Percentiles rank a stretch among this genome's conserved stretches.
Evolutionary conservation across 2,888 invertebrate genomes (phyloP).

Genomic region (Limenitis camilla): DNA sequence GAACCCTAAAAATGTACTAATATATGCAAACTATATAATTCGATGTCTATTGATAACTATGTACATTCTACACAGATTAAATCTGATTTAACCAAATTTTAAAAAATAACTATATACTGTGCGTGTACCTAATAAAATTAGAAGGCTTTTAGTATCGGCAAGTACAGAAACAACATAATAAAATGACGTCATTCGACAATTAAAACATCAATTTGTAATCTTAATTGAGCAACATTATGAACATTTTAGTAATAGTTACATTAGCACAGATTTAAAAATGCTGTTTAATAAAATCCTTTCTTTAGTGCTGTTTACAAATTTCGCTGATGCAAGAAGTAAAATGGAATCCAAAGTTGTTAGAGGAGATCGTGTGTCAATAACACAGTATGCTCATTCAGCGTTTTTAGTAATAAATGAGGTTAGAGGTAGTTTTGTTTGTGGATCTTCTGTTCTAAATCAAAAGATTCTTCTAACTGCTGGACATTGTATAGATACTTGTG

Average conservation of each 20-base stretch:
- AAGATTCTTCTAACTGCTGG: slow-evolving; percentile 34
- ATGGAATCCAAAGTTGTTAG: slow-evolving; percentile 26
- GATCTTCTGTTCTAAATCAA: slow-evolving; percentile 36
- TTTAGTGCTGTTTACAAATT: neutral
- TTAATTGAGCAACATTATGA: no score
- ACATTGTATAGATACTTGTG: slow-evolving; percentile 32
- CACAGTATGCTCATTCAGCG: slow-evolving; percentile 31
- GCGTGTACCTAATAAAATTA: no score
- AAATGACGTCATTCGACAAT: neutral
- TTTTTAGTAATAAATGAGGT: slow-evolving; percentile 19
- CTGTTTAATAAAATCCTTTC: neutral
- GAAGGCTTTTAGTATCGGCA: no score
- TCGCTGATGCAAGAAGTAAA: neutral
- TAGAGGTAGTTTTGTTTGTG: slow-evolving; percentile 26
- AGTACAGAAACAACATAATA: neutral
- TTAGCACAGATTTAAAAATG: neutral
- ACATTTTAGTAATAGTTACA: neutral
- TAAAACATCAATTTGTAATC: neutral
- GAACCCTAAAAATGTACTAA: no score
- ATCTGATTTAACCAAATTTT: neutral
- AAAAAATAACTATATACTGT: neutral
- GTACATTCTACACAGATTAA: no score
- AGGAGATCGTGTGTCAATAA: slow-evolving; percentile 22
- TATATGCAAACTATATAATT: no score
- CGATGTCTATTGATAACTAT: no score